These are phyloP conservation scores for Alcedo quadribrachys DNA, from an alignment of 2,797 vertebrate genomes.

Conservation along the genomic window DNA sequence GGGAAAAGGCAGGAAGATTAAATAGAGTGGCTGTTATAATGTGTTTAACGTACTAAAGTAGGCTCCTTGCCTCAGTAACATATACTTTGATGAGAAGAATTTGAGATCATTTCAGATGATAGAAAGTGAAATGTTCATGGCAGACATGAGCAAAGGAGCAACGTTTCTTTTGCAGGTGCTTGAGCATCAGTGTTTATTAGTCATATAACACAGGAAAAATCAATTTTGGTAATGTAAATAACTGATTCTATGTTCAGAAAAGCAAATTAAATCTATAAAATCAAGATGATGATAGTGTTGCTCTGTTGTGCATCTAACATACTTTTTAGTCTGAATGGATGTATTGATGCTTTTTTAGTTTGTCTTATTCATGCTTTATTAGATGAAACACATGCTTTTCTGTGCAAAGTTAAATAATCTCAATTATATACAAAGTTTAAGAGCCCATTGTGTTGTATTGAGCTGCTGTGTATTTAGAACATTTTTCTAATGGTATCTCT, in stretches of 20 bases:
- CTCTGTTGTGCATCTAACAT: background rate
- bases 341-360: background rate
- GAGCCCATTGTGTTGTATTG: background rate
- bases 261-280: background rate
- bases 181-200: conserved; percentile 1
- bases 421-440: background rate
- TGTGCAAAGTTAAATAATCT: background rate
- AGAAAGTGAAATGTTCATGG: conserved; percentile 52
- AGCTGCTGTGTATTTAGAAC: background rate
- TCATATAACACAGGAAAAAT: conserved; percentile 20
- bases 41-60: conserved; percentile 28
- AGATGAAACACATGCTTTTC: background rate
- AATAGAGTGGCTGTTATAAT: conserved; percentile 12
- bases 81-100: conserved; percentile 55
- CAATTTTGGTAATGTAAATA: conserved; percentile 5
- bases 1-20: conserved; percentile 31
- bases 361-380: background rate
- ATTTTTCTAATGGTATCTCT: background rate
- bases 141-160: conserved; percentile 49
- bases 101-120: conserved; percentile 32
- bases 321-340: background rate
- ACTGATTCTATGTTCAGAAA: background rate
- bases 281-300: background rate
- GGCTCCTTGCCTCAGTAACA: background rate
- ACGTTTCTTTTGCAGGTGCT: conserved; percentile 44